Evolutionary conservation across 2,113 vertebrate species (phyloP).

Genomic region (Paracyprichromis sp.): DNA sequence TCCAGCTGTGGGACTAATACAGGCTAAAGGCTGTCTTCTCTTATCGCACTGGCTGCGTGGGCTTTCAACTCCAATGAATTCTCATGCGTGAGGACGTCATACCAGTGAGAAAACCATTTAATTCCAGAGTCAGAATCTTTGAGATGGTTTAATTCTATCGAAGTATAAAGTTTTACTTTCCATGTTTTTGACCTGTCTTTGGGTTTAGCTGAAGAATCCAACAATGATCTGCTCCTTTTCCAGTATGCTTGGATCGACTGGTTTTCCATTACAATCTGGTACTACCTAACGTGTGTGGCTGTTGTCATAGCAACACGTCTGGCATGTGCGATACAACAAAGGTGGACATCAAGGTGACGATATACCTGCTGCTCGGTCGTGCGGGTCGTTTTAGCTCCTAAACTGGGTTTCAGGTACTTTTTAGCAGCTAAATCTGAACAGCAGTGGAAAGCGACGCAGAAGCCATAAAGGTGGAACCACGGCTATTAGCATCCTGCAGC

Average conservation of each 20-base stretch:
- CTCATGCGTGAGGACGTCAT: neutral
- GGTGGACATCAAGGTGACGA: neutral
- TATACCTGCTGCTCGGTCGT: neutral
- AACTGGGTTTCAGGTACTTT: neutral
- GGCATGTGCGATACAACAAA: neutral
- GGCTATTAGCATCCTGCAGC: neutral
- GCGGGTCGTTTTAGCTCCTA: neutral
- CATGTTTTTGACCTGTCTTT: neutral
- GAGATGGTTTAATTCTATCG: neutral
- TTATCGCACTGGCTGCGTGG: neutral
- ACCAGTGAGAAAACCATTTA: neutral
- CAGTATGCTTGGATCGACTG: accelerated
- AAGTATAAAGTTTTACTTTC: neutral
- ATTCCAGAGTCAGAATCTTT: neutral
- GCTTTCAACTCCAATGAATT: neutral
- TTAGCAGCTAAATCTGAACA: neutral
- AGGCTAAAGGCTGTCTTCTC: neutral
- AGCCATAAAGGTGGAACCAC: neutral
- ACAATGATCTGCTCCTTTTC: neutral
- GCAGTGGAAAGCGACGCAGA: neutral
- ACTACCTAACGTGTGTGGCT: neutral
- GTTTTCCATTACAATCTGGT: neutral
- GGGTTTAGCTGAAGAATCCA: neutral
- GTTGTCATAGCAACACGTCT: neutral
- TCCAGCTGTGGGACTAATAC: neutral